Evolutionary conservation across 2,888 invertebrate species (phyloP), one percentile per base, ranked within the genome.

Genomic region (Oeneis ivallda): DNA sequence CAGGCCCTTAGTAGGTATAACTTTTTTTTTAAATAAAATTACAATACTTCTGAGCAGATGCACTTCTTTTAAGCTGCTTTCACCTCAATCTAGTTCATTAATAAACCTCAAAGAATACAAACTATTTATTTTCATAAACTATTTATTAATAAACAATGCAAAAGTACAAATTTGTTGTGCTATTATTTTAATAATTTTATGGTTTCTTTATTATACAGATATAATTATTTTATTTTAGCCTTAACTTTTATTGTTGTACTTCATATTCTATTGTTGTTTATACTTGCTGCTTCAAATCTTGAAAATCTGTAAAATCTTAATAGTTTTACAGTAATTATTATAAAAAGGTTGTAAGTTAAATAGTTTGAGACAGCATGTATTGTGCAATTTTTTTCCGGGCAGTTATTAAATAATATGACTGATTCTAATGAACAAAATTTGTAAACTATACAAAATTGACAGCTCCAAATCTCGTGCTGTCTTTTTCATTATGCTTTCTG

Each of bases 241-340:
- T 26, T 54, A 39, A 37, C 2, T 32, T 39, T 54, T 54, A 37
- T n/a, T 37, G 11, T 5, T 41, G 6, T 56, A 56, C 7, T 41
- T 56, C 15, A 54, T 56, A 19, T 53, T 32, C 32, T 52, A 8
- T 5, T 45, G 45, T n/a, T 53, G 34, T 0, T 39, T 41, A 39
- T 56, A 41, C 39, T 41, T 56, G 56, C 56, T 56, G 39, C 19
- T 56, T 47, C 45, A 45, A 45, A 47, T 47, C 10, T 34, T 58
- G n/a, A 10, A 32, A 47, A 32, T 26, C 32, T 49, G 8, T 43
- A 7, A 47, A 47, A 47, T 17, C 9, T 17, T 17, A 47, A 47
- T 15, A 17, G 8, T 47, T 9, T 47, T 9, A 43, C 43, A 13
- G n/a, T 43, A 13, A 41, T 41, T 41, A 41, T 1, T 11, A 10